A percentile compares a stretch with the other conserved stretches of the same genome.
Evolutionary conservation across 2,888 invertebrate species (phyloP).

Genomic region (Sesia bembeciformis): DNA sequence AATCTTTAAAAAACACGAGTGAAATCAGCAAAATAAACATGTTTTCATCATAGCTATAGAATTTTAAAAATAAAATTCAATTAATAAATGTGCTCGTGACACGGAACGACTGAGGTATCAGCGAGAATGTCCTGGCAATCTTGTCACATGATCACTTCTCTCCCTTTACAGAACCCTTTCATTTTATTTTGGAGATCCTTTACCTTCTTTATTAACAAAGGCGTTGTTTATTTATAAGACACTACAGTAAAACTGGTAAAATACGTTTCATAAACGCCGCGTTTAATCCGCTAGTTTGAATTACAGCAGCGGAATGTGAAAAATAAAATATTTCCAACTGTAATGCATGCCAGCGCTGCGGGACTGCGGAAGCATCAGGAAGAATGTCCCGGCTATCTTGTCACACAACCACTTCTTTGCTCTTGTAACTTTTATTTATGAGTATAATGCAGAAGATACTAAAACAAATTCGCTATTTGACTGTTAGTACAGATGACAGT

Average conservation of each 20-base stretch:
- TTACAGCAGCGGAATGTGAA: conserved; percentile 20
- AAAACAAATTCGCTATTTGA: conserved; percentile 37
- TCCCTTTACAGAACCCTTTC: neutral
- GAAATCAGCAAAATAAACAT: no score
- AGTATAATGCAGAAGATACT: conserved; percentile 34
- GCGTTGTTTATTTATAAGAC: neutral
- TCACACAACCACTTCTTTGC: conserved; percentile 48
- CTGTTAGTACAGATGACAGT: conserved; percentile 9
- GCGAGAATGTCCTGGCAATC: no score
- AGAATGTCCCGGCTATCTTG: conserved; percentile 55
- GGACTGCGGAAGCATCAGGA: conserved; percentile 44
- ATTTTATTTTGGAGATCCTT: neutral
- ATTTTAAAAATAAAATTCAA: no score
- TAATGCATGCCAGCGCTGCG: conserved; percentile 41
- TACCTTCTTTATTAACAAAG: neutral
- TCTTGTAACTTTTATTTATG: conserved; percentile 50
- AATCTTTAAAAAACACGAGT: no score
- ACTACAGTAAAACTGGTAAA: neutral
- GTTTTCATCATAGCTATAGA: no score
- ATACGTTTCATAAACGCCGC: neutral
- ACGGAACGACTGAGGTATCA: no score
- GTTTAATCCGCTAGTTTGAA: neutral
- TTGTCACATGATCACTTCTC: neutral
- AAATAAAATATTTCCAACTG: conserved; percentile 47
- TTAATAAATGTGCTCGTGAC: no score